Evolutionary conservation across 2,797 vertebrate species (phyloP).

Genomic region (Oreochromis mossambicus): DNA sequence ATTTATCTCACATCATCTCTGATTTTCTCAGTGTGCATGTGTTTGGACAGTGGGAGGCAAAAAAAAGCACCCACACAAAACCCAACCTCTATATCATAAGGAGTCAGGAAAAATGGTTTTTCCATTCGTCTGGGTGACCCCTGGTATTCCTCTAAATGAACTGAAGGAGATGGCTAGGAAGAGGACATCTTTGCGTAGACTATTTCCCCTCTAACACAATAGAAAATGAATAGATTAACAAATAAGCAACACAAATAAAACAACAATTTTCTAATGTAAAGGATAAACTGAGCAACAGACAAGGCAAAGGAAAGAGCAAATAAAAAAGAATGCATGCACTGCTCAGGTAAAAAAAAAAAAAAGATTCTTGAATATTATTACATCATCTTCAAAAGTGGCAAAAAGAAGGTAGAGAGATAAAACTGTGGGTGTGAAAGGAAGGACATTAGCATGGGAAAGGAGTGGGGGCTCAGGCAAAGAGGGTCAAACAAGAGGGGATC

Average conservation of each 20-base stretch:
- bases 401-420: background rate
- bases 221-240: background rate
- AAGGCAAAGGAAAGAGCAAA: background rate
- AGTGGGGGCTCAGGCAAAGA: background rate
- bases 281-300: background rate
- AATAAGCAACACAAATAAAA: background rate
- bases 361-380: conserved; percentile 86
- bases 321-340: conserved; percentile 50
- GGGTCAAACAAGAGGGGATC: conserved; percentile 18
- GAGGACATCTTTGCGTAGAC: background rate
- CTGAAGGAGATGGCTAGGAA: background rate
- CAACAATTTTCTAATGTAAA: background rate
- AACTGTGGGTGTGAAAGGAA: background rate
- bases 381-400: conserved; percentile 59
- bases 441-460: conserved; percentile 8
- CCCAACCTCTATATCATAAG: background rate
- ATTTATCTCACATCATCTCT: background rate
- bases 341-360: conserved; percentile 86
- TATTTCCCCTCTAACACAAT: background rate
- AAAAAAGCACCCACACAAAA: background rate
- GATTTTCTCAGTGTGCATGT: background rate
- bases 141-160: background rate
- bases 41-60: background rate
- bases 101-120: background rate
- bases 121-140: background rate